Conservation (phyloP, 2,797 vertebrate species). For the Coregonus sp. region DNA sequence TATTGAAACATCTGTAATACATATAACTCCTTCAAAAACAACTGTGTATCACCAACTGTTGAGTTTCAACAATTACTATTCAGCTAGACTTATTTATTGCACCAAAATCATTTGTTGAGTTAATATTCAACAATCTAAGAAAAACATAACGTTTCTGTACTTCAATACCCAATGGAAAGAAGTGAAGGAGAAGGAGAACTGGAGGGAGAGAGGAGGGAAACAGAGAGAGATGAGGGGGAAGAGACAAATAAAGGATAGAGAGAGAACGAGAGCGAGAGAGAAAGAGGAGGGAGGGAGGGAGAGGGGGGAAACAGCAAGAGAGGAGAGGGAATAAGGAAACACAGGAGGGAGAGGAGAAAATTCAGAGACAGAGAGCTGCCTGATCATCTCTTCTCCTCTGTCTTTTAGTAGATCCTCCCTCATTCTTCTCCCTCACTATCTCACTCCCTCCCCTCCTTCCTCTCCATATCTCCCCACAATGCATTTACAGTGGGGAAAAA, state of each 20-base stretch:
- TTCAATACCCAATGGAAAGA: background rate
- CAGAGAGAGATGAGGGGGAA: background rate
- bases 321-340: too few species aligned
- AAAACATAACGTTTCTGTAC: background rate
- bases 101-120: background rate
- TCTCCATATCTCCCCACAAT: too few species aligned
- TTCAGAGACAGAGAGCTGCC: too few species aligned
- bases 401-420: conserved; percentile 60
- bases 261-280: background rate
- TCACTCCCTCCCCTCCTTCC: conserved; percentile 41
- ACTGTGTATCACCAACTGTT: background rate
- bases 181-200: background rate
- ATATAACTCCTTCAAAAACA: conserved; percentile 6
- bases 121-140: background rate
- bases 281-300: too few species aligned
- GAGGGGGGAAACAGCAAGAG: too few species aligned
- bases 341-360: too few species aligned
- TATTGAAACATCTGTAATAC: conserved; percentile 31
- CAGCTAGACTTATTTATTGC: background rate
- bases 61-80: background rate
- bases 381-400: conserved; percentile 44
- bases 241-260: too few species aligned
- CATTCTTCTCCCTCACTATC: conserved; percentile 65
- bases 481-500: too few species aligned
- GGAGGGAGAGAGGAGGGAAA: background rate